Evolutionary conservation across 2,888 invertebrate species (phyloP).

Genomic region (Eupithecia exiguata): DNA sequence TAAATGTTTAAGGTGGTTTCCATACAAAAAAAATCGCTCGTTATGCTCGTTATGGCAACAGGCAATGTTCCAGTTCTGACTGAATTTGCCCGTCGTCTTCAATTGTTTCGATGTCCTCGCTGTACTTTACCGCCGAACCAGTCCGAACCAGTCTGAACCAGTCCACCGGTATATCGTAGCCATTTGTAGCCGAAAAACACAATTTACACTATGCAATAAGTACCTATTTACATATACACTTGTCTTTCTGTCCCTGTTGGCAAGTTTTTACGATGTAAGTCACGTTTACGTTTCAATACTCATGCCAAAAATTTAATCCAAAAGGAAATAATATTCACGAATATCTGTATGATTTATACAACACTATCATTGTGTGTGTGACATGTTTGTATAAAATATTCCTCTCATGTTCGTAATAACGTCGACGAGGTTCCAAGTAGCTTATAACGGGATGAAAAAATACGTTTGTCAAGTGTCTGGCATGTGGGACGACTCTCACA

Average conservation of each 20-base stretch:
- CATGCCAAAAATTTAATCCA: neutral
- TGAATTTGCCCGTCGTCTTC: too few relatives aligned
- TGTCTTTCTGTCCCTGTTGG: neutral
- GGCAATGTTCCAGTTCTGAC: too few relatives aligned
- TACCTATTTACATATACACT: neutral
- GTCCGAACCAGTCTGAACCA: too few relatives aligned
- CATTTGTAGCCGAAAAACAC: too few relatives aligned
- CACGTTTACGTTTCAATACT: neutral
- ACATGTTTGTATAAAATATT: constrained; percentile 7
- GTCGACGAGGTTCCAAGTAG: constrained; percentile 2
- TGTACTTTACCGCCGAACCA: too few relatives aligned
- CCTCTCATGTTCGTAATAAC: constrained; percentile 13
- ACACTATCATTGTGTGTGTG: neutral
- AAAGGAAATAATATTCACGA: neutral
- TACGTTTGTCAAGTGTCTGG: neutral
- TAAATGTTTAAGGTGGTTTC: too few relatives aligned
- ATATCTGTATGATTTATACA: neutral
- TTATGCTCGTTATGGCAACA: too few relatives aligned
- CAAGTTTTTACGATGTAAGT: neutral
- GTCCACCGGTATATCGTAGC: too few relatives aligned
- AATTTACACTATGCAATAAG: too few relatives aligned
- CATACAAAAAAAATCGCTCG: too few relatives aligned
- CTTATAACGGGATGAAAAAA: constrained; percentile 7
- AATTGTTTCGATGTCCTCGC: too few relatives aligned
- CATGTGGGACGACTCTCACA: neutral